Base-by-base conservation (phyloP, 2,888 invertebrate genomes). In the Linnaemya vulpina region DNA sequence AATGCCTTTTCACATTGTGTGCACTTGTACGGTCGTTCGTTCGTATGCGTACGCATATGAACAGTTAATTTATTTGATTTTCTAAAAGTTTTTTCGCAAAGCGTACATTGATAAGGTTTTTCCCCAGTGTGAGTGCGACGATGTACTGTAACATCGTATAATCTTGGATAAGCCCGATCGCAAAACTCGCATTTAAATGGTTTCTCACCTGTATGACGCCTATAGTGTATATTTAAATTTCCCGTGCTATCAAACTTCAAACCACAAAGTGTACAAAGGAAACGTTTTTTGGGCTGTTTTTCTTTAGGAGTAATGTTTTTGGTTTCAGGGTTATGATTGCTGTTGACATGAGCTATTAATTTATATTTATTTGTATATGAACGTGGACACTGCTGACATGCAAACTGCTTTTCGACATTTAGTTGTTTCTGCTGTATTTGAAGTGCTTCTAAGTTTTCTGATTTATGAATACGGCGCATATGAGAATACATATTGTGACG, bases 61-160 rank as follows among this genome's bases (percentile, higher is more conserved):
- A 94, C 93, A 0, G 94, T 94, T 83, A 94, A 88, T 89, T 94
- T 94, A 88, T 94, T 94, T 82, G 94, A 94, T 17, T 94, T 93
- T 0, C 94, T 93, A 87, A 94, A 94, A 0, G 93, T 94, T 93
- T 90, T 90, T n/a, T 90, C 89, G 35, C 91, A 91, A 0, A 90
- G 89, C 0, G 90, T 90, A 79, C 91, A 91, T 51, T 82, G 71
- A 46, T 79, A 85, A 1, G 85, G 85, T 22, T 82, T 75, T 46
- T 85, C 85, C 8, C 85, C 85, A 2, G 85, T 85, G 46, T 85
- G 85, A 7, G 78, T 75, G 3, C 85, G 82, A 11, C 82, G 82
- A 70, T 85, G 85, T 17, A 75, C 82, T 3, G 76, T 76, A 0
- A 77, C 76, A 49, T 83, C 82, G 40, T 83, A 83, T 49, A 83